These are phyloP conservation scores for Spicauda simplicius DNA, from an alignment of 2,888 invertebrate species.

Conservation along the genomic window DNA sequence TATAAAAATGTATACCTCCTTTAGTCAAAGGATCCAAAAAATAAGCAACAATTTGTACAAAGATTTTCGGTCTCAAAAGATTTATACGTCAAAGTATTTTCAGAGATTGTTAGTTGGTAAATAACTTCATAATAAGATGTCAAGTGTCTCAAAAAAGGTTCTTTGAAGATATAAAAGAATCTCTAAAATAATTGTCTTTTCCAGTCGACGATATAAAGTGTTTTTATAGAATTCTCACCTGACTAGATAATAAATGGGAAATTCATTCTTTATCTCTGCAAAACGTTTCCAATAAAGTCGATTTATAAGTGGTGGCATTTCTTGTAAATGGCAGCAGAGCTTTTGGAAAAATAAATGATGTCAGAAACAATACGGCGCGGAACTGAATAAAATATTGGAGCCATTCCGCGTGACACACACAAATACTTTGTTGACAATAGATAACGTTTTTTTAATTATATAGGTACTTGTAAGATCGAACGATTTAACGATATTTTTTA, in stretches of 20 bases:
- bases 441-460: conserved; percentile 1
- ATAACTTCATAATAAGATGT: conserved; percentile 31
- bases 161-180: conserved; percentile 18
- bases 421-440: conserved; percentile 11
- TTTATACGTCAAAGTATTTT: conserved; percentile 32
- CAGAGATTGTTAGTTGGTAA: conserved; percentile 29
- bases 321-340: not conserved
- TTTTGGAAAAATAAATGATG: not conserved
- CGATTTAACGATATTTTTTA: not conserved
- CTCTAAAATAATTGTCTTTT: conserved; percentile 10
- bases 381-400: conserved; percentile 16
- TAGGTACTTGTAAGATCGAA: not conserved
- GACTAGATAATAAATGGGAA: conserved; percentile 32
- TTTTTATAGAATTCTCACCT: conserved; percentile 38
- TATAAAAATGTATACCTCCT: not conserved
- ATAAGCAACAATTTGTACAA: conserved; percentile 25
- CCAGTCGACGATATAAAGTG: conserved; percentile 11
- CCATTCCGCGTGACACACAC: not conserved
- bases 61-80: conserved; percentile 21
- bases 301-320: conserved; percentile 11
- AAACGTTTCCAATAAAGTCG: conserved; percentile 21
- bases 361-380: not conserved
- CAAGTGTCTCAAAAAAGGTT: conserved; percentile 26
- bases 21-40: conserved; percentile 15
- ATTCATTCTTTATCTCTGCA: conserved; percentile 34